A percentile compares a stretch with the other conserved stretches of the same genome.
Evolutionary conservation across 2,113 vertebrate species (phyloP).

Genomic region (Rousettus leschenaultii): DNA sequence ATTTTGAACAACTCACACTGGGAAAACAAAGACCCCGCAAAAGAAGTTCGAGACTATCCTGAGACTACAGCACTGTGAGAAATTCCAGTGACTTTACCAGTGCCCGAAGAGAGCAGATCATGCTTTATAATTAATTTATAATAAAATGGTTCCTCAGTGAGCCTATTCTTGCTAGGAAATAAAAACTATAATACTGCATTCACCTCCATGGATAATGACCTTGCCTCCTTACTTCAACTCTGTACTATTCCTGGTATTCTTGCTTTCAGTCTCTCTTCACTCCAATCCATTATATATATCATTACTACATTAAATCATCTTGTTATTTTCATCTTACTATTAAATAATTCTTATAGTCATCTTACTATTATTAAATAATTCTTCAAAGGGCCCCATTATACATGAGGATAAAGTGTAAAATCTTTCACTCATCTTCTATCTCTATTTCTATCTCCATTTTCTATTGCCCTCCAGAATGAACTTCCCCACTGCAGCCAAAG

Average conservation of each 20-base stretch:
- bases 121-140: not conserved
- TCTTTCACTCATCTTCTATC: not conserved
- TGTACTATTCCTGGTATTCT: not conserved
- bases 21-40: not conserved
- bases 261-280: not conserved
- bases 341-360: not conserved
- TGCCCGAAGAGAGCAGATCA: not conserved
- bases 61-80: not conserved
- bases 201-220: not conserved
- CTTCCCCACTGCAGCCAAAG: not conserved
- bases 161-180: not conserved
- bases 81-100: not conserved
- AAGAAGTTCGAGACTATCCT: not conserved
- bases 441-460: not conserved
- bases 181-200: not conserved
- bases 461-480: not conserved
- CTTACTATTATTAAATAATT: constrained; percentile 7
- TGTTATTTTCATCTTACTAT: not conserved
- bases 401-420: not conserved
- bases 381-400: not conserved
- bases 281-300: not conserved
- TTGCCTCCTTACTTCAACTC: not conserved
- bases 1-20: not conserved
- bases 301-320: not conserved
- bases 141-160: not conserved